Evolutionary conservation across 2,888 invertebrate species (phyloP), one percentile per base, ranked within the genome.

Genomic region (Cheilosia vernalis): DNA sequence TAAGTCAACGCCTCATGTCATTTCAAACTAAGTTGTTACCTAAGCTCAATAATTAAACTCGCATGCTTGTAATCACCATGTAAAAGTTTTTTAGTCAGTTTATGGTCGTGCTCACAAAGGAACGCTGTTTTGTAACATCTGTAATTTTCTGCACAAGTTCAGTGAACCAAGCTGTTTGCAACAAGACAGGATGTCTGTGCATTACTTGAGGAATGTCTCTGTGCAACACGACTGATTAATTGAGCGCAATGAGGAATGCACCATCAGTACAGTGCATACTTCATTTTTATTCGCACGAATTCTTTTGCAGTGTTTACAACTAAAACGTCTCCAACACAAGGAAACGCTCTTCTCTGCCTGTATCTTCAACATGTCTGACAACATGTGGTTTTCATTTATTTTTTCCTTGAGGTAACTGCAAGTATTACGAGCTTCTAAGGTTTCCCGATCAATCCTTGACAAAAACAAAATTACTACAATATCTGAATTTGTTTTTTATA

Each of bases 191-290:
- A 77, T 69, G 67, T 77, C 67, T 58, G 53, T 77, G 58, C 76
- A 67, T 67, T 76, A 47, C 64, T 73, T 19, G 63, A 27, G 40
- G 15, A 66, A 60, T 66, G 66, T 66, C 60, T 67, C 42, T 77
- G 67, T 67, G 77, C 53, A 77, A 61, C 63, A 44, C 27, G 27
- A 27, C 60, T 42, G 77, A 77, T 77, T 77, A 77, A 77, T 77
- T 77, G 77, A 77, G 77, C 77, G 77, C 77, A 77, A 77, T 77
- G 77, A 77, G 17, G 60, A 77, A 77, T 77, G 42, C 76, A 47
- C 49, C 44, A 47, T 40, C 44, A 66, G 40, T 40, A 37, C 60
- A 42, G 37, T 15, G 15, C 44, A 47, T 47, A 60, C 67, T 67
- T 58, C 53, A 60, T 61, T 67, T 77, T 77, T 60, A 77, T 67